phyloP scores from a whole-genome alignment of 2,113 vertebrate genomes.

The Platichthys flesus region DNA sequence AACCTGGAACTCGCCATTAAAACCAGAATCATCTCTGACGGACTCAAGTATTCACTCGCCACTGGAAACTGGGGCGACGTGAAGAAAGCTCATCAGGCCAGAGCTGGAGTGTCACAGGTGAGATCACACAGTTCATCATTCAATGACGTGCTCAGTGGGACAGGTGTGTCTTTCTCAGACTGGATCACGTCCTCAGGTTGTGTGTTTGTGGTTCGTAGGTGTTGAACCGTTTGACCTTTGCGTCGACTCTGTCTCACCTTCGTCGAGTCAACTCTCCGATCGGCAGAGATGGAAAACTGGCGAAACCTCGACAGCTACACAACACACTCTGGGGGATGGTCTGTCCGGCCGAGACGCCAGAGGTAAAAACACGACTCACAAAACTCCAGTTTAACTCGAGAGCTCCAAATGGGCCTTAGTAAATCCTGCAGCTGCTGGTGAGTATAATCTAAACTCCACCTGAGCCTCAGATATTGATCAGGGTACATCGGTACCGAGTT shows the following conservation, averaged over 20 bases:
- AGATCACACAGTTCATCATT: not conserved
- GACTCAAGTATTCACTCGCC: constrained; percentile 96
- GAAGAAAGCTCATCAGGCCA: constrained; percentile 98
- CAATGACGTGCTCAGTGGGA: no score
- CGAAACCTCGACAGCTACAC: constrained; percentile 97
- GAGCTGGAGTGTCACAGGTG: constrained; percentile 98
- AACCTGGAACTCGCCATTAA: constrained; percentile 98
- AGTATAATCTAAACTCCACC: no score
- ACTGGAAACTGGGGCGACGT: constrained; percentile 99
- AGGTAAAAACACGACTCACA: constrained; percentile 82
- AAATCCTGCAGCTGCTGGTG: no score
- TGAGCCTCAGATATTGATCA: no score
- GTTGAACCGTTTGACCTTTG: constrained; percentile 96
- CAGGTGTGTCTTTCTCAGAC: no score
- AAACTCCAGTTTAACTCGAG: no score
- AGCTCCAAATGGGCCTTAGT: no score
- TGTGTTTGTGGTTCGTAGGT: constrained; percentile 81
- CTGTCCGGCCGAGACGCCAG: constrained; percentile 97
- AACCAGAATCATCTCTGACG: constrained; percentile 97
- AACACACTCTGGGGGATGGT: constrained; percentile 99
- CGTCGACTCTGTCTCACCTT: constrained; percentile 95
- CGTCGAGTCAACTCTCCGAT: constrained; percentile 97
- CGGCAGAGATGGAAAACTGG: constrained; percentile 95
- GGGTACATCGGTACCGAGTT: no score
- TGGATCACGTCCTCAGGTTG: not conserved